A percentile compares a stretch with the other conserved stretches of the same genome.
These are phyloP conservation scores for Orthosia cruda DNA, from an alignment of 2,888 invertebrate genomes.

Conservation along the genomic window DNA sequence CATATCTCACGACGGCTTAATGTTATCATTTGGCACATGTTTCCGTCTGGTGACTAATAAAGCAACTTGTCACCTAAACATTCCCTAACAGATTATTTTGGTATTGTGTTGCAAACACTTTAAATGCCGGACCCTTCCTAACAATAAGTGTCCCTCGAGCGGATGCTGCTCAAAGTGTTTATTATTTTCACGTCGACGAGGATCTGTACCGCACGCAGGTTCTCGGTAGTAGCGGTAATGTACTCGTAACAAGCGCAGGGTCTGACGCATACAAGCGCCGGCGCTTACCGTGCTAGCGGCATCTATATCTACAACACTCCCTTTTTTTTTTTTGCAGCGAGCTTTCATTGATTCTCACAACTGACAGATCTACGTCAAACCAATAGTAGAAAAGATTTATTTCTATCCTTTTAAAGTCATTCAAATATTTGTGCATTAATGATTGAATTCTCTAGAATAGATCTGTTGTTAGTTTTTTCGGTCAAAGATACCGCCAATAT, in stretches of 20 bases:
- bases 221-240: conserved; percentile 37
- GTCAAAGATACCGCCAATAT: conserved; percentile 20
- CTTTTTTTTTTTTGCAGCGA: conserved; percentile 33
- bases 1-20: neutral
- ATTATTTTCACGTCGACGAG: neutral
- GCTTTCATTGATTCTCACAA: conserved; percentile 47
- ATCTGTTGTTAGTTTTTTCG: conserved; percentile 14
- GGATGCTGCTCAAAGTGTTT: conserved; percentile 30
- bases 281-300: conserved; percentile 24
- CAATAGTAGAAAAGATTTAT: conserved; percentile 6
- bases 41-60: conserved; percentile 8
- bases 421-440: conserved; percentile 37
- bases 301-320: conserved; percentile 26
- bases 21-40: neutral
- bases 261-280: conserved; percentile 50
- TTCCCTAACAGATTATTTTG: neutral
- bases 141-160: conserved; percentile 3
- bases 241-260: neutral
- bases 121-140: conserved; percentile 8
- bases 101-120: neutral
- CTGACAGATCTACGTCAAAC: conserved; percentile 37
- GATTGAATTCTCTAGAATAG: conserved; percentile 42
- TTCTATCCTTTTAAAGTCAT: conserved; percentile 14
- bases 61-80: neutral
- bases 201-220: conserved; percentile 40